Percentiles rank a stretch among this genome's conserved stretches.
Evolutionary conservation across 2,888 invertebrate species (phyloP).

Genomic region (Pristionchus fissidentatus): DNA sequence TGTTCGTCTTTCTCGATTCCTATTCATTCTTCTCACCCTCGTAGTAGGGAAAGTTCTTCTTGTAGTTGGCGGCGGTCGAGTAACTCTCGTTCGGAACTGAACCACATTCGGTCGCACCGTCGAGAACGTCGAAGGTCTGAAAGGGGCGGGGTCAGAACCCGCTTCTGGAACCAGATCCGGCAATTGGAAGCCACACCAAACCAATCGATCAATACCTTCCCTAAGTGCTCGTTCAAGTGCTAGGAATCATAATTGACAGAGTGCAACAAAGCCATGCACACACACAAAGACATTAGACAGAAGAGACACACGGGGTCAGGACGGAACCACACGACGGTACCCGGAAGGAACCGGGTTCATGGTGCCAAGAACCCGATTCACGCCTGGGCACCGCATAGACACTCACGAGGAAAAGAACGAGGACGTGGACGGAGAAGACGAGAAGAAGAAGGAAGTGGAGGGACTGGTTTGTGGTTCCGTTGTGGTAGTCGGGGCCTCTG

Average conservation of each 20-base stretch:
- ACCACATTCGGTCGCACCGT: slow-evolving; percentile 49
- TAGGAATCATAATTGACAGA: not conserved
- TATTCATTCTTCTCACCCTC: not conserved
- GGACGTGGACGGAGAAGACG: not conserved
- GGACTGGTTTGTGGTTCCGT: not conserved
- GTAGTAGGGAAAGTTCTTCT: slow-evolving; percentile 27
- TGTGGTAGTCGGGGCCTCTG: not conserved
- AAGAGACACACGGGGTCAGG: not conserved
- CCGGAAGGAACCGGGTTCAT: not conserved
- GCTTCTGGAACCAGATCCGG: not conserved
- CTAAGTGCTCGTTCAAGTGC: not conserved
- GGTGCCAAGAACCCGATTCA: too few species aligned
- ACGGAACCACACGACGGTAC: not conserved
- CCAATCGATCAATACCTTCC: not conserved
- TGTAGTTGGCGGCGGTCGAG: slow-evolving; percentile 29
- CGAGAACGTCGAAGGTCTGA: slow-evolving; percentile 34
- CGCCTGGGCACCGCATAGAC: slow-evolving; percentile 3
- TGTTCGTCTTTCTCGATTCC: not conserved
- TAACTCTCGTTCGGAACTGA: slow-evolving; percentile 49
- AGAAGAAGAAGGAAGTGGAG: not conserved
- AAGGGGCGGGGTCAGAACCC: not conserved
- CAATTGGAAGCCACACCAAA: too few species aligned
- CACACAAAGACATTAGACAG: slow-evolving; percentile 11
- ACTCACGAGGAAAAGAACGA: slow-evolving; percentile 41
- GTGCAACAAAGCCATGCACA: slow-evolving; percentile 23